These are phyloP conservation scores for Didymodactylos carnosus DNA, from an alignment of 2,888 invertebrate genomes.

Conservation along the genomic window DNA sequence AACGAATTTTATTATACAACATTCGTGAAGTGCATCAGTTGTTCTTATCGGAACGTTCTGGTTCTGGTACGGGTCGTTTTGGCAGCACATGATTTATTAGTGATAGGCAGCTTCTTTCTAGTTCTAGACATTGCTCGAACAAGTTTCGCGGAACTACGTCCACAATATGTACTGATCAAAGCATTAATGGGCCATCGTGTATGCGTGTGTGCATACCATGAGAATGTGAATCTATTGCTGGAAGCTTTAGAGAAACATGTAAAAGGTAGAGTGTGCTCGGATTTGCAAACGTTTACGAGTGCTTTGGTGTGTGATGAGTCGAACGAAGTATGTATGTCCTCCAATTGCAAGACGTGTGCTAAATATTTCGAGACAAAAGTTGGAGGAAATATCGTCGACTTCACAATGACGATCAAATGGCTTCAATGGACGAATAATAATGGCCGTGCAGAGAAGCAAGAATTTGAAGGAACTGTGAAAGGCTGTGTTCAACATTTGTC, in stretches of 20 bases:
- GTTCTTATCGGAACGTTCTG: not conserved
- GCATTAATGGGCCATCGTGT: not conserved
- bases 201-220: not conserved
- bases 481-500: not conserved
- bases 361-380: not conserved
- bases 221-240: not conserved
- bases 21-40: not conserved
- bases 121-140: too few relatives aligned
- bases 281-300: not conserved
- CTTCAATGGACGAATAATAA: not conserved
- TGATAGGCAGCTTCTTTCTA: not conserved
- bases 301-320: not conserved
- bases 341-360: not conserved
- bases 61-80: not conserved
- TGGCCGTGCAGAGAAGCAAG: too few relatives aligned
- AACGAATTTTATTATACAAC: not conserved
- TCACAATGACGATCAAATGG: not conserved
- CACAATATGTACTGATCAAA: not conserved
- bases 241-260: not conserved
- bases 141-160: not conserved
- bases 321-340: not conserved
- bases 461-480: too few relatives aligned
- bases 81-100: not conserved
- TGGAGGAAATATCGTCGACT: not conserved
- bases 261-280: not conserved